Conservation (phyloP, 1,140 invertebrate species). For the Hormaphis cornu region DNA sequence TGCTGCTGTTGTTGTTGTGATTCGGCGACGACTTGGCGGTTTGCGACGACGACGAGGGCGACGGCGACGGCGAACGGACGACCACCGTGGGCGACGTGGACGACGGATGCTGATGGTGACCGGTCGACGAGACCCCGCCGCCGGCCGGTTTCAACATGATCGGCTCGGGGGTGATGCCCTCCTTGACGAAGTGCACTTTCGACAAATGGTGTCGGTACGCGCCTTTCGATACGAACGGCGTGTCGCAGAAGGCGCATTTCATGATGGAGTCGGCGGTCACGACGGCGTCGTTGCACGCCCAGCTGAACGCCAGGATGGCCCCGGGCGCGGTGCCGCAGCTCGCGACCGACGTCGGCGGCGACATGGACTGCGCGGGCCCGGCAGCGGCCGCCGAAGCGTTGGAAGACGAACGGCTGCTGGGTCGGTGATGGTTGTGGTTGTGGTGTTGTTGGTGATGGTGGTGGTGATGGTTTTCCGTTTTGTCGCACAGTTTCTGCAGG, state of each 20-base stretch:
- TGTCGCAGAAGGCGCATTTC: slow-evolving; percentile 94
- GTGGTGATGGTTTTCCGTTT: slow-evolving; percentile 65
- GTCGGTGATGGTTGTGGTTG: neutral
- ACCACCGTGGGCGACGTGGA: no score
- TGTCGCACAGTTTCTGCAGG: slow-evolving; percentile 87
- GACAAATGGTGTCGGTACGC: slow-evolving; percentile 92
- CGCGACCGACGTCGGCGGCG: slow-evolving; percentile 37
- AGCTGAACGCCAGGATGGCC: slow-evolving; percentile 80
- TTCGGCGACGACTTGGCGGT: neutral
- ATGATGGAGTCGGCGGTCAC: slow-evolving; percentile 76
- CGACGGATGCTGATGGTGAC: slow-evolving; percentile 38
- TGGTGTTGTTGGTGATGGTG: slow-evolving; percentile 23
- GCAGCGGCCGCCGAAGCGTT: slow-evolving; percentile 31
- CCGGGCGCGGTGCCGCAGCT: slow-evolving; percentile 50
- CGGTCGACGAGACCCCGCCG: slow-evolving; percentile 32
- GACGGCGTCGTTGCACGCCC: slow-evolving; percentile 85
- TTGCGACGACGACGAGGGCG: slow-evolving; percentile 46
- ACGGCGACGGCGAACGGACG: no score
- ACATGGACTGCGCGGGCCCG: slow-evolving; percentile 36
- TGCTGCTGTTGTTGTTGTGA: slow-evolving; percentile 28
- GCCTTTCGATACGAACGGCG: slow-evolving; percentile 90
- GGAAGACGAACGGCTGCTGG: slow-evolving; percentile 11
- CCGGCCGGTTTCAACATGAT: slow-evolving; percentile 48
- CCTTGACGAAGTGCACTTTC: slow-evolving; percentile 94
- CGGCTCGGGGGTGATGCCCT: slow-evolving; percentile 68